Evolutionary conservation across 2,888 invertebrate genomes (phyloP), one percentile per base, ranked within the genome.

Genomic region (Alitta virens): DNA sequence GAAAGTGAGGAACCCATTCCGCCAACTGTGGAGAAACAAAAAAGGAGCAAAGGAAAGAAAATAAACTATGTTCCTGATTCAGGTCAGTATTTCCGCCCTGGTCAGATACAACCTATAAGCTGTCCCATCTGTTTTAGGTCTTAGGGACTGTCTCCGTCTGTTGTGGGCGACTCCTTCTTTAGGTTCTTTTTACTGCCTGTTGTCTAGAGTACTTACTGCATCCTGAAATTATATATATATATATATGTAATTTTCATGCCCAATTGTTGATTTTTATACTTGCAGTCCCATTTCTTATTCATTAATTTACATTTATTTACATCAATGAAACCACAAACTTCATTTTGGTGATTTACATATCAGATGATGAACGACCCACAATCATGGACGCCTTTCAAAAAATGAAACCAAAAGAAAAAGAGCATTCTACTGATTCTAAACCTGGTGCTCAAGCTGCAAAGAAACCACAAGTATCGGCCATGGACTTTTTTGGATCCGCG

Each of bases 91-190:
- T 16, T 90, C 91, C 61, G 89, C 87, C 59, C 84, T 74, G 25
- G 74, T 67, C 66, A 91, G 85, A 78, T 89, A 94, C 70, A 88
- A 88, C 68, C 90, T 87, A 79, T 92, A 94, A 25, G 88, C 46
- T 14, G 57, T 40, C 1, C 62, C 62, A 38, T 55, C 52, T 1
- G 5, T 46, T n/a, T 46, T 46, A 33, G 33, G 33, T 33, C 12
- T 33, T 5, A 12, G 33, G 12, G 33, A n/a, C n/a, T 33, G 33
- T 33, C 33, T 12, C 33, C 33, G 12, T 33, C 33, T 7, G 5
- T 12, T 33, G 7, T 12, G 7, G 33, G 33, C 7, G 33, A 33
- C 7, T 33, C 33, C 12, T 33, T 33, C 33, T 33, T 33, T 5
- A 12, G 7, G 12, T 33, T 33, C 33, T 33, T 33, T 12, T 33